phyloP scores from a whole-genome alignment of 2,797 vertebrate genomes.

The Enteromius anoplus region DNA sequence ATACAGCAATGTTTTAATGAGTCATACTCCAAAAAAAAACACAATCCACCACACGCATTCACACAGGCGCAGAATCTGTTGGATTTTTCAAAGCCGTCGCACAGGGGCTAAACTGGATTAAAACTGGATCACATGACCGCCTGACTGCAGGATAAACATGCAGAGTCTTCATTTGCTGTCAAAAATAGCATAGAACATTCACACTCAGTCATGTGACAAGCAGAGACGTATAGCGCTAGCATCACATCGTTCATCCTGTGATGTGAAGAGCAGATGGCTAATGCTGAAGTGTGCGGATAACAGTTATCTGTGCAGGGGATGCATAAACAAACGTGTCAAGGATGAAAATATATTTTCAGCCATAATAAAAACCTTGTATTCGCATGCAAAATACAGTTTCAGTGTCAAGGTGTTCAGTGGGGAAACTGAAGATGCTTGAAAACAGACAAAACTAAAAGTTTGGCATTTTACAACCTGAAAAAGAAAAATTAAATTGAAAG shows the following conservation, averaged over 20 bases:
- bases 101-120: slow-evolving; percentile 37
- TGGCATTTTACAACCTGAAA: too few species aligned
- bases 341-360: slow-evolving; percentile 4
- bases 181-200: slow-evolving; percentile 52
- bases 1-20: background rate
- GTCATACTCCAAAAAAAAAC: slow-evolving; percentile 4
- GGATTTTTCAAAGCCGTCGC: slow-evolving; percentile 18
- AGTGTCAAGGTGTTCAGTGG: background rate
- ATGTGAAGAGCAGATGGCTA: slow-evolving; percentile 24
- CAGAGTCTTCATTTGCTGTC: slow-evolving; percentile 13
- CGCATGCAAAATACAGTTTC: background rate
- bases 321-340: background rate
- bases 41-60: background rate
- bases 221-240: slow-evolving; percentile 12
- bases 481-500: too few species aligned
- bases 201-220: slow-evolving; percentile 41
- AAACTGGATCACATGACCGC: slow-evolving; percentile 6
- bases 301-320: background rate
- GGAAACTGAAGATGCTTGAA: too few species aligned
- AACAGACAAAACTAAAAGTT: too few species aligned
- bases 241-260: slow-evolving; percentile 39
- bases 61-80: slow-evolving; percentile 16
- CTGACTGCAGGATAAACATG: slow-evolving; percentile 24
- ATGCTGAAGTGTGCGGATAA: slow-evolving; percentile 2
- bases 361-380: background rate